These are phyloP conservation scores for Clytia hemisphaerica DNA, from an alignment of 30 jellyfish, hydroid and myxozoan genomes.

Conservation along the genomic window DNA sequence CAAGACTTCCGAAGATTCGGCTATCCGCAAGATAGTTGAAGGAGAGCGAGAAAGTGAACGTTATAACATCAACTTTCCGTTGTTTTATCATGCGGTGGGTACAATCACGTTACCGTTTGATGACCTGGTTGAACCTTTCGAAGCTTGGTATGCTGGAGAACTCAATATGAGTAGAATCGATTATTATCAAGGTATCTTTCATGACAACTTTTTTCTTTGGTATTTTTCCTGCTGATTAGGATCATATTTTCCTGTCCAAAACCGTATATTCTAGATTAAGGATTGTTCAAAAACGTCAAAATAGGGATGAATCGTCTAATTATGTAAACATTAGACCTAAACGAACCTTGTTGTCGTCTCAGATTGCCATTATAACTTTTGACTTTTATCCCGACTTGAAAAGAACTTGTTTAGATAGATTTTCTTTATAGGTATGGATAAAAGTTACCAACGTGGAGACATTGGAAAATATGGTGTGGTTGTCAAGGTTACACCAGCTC, in stretches of 20 bases:
- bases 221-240: not conserved
- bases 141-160: constrained; percentile 95
- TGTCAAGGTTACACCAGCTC: constrained; percentile 58
- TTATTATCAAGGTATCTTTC: constrained; percentile 58
- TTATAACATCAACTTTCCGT: constrained; percentile 50
- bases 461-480: constrained; percentile 83
- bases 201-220: not conserved
- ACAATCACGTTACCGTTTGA: constrained; percentile 81
- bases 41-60: constrained; percentile 7
- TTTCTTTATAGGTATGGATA: constrained; percentile 60
- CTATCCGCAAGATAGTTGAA: constrained; percentile 14
- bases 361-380: not conserved
- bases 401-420: too few relatives aligned
- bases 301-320: not conserved
- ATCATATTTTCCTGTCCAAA: not conserved
- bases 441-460: constrained; percentile 85
- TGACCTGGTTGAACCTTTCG: constrained; percentile 83
- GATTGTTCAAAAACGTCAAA: too few relatives aligned
- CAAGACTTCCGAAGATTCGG: constrained; percentile 5
- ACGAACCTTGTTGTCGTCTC: not conserved
- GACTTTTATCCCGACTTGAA: too few relatives aligned
- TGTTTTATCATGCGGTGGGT: constrained; percentile 77
- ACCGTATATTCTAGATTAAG: too few relatives aligned
- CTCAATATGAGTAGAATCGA: constrained; percentile 82
- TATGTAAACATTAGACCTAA: not conserved